A percentile compares a stretch with the other conserved stretches of the same genome.
Conservation (phyloP, 2,797 vertebrate genomes). For the Sebastes jordani region DNA sequence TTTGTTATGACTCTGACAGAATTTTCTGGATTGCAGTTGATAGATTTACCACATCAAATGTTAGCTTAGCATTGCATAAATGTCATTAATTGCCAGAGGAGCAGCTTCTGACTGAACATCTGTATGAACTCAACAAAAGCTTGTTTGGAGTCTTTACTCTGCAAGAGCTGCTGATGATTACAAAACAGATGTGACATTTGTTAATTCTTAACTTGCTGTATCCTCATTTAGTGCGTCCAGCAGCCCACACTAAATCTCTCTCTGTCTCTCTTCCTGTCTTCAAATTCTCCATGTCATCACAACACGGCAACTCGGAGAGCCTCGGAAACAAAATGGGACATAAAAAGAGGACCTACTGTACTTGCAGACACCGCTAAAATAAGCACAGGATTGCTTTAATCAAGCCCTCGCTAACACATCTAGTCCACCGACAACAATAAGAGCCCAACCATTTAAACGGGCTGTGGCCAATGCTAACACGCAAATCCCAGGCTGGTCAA, state of each 20-base stretch:
- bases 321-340: constrained; percentile 30
- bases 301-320: neutral
- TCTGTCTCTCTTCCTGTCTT: neutral
- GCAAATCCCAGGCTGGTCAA: constrained; percentile 36
- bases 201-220: constrained; percentile 22
- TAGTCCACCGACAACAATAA: constrained; percentile 63
- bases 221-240: constrained; percentile 22
- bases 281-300: constrained; percentile 11
- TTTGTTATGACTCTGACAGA: neutral
- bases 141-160: neutral
- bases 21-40: constrained; percentile 8
- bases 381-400: constrained; percentile 65
- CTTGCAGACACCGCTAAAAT: constrained; percentile 51
- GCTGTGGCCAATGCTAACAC: constrained; percentile 49
- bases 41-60: constrained; percentile 18
- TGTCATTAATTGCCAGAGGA: constrained; percentile 3
- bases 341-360: constrained; percentile 31
- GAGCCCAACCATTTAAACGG: constrained; percentile 42
- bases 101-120: constrained; percentile 18
- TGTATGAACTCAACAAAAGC: constrained; percentile 14
- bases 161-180: constrained; percentile 8
- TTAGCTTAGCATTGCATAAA: neutral
- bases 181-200: constrained; percentile 30
- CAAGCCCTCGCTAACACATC: constrained; percentile 61
- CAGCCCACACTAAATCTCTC: neutral